Conservation (phyloP, 2,113 vertebrate genomes). For the Percopsis transmontana region DNA sequence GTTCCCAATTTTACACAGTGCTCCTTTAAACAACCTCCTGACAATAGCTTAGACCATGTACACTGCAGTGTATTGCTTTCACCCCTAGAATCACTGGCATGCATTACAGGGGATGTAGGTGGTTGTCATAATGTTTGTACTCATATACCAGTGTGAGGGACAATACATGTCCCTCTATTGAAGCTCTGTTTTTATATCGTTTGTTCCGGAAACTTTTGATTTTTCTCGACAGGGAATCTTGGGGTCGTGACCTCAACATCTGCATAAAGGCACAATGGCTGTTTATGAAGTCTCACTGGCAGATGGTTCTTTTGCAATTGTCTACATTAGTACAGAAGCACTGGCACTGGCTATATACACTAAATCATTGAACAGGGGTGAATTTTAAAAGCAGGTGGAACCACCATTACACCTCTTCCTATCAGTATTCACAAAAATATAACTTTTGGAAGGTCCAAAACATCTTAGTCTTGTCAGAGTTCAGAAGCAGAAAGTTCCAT, state of each 20-base stretch:
- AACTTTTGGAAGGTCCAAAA: no score
- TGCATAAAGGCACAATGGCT: constrained; percentile 35
- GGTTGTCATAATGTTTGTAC: constrained; percentile 49
- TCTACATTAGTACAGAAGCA: no score
- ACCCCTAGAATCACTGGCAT: constrained; percentile 34
- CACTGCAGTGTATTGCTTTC: constrained; percentile 33
- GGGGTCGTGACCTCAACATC: constrained; percentile 40
- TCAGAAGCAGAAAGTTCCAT: no score
- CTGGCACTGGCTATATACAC: constrained; percentile 19
- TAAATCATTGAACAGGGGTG: constrained; percentile 23
- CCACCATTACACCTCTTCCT: constrained; percentile 29
- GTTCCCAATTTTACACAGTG: no score
- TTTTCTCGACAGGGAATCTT: constrained; percentile 36
- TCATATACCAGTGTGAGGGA: constrained; percentile 58
- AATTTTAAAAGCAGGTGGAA: no score
- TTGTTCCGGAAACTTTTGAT: constrained; percentile 27
- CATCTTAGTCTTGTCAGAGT: no score
- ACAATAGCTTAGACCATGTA: no score
- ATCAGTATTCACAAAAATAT: constrained; percentile 40
- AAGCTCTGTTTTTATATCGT: constrained; percentile 30
- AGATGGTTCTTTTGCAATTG: no score
- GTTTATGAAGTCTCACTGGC: constrained; percentile 39
- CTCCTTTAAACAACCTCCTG: no score
- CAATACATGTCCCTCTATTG: background rate
- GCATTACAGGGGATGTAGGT: no score